Conservation (phyloP, 2,888 invertebrate species). For the Hyposoter didymator region DNA sequence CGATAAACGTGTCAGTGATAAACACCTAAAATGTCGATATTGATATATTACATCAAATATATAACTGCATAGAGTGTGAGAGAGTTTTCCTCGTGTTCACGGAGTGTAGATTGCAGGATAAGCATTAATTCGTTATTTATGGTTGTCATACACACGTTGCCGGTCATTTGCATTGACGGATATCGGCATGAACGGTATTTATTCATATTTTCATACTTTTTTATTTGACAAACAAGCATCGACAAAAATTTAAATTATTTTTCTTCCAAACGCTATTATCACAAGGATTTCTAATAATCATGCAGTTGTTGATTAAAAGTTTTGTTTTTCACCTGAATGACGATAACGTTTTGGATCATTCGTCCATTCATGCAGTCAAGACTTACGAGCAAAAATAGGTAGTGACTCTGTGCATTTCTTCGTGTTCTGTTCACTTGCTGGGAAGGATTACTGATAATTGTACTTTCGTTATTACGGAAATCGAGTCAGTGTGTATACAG, state of each 20-base stretch:
- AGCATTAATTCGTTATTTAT: not conserved
- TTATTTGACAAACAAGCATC: not conserved
- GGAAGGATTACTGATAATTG: too few species aligned
- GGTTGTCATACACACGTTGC: not conserved
- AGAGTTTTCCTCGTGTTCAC: not conserved
- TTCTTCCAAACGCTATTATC: too few species aligned
- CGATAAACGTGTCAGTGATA: constrained; percentile 1
- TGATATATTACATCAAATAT: constrained; percentile 4
- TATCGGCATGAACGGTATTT: not conserved
- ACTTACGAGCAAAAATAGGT: too few species aligned
- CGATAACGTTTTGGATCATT: not conserved
- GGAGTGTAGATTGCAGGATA: not conserved
- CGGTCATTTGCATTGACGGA: not conserved
- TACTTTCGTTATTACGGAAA: too few species aligned
- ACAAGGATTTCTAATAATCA: not conserved
- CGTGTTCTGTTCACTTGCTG: too few species aligned
- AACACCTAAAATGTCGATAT: constrained; percentile 16
- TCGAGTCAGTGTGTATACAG: too few species aligned
- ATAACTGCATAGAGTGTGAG: not conserved
- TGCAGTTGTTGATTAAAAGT: not conserved
- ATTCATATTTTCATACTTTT: not conserved
- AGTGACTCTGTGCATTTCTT: too few species aligned
- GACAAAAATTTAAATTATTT: not conserved
- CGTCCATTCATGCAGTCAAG: not conserved
- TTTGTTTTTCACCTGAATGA: not conserved